Conservation (phyloP, 2,888 invertebrate species). For the Netelia fuscicornis region DNA sequence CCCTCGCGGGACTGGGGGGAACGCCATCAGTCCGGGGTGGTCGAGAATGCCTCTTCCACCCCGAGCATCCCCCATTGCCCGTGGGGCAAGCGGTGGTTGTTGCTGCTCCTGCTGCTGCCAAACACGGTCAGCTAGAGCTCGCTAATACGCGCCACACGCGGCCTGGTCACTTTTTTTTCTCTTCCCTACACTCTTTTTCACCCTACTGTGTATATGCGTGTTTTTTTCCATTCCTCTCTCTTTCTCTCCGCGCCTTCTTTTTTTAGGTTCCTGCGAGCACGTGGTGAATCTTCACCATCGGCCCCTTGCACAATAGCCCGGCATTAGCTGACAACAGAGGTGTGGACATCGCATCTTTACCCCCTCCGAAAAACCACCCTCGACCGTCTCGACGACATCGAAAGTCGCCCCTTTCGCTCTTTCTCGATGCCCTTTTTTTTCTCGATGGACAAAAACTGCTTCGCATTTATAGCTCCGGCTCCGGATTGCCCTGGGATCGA, state of each 20-base stretch:
- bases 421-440: slow-evolving; percentile 5
- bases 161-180: slow-evolving; percentile 54
- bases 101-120: slow-evolving; percentile 25
- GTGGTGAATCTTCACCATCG: slow-evolving; percentile 66
- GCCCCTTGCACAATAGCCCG: slow-evolving; percentile 78
- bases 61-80: slow-evolving; percentile 26
- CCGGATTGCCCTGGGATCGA: slow-evolving; percentile 79
- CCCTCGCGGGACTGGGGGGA: slow-evolving; percentile 50
- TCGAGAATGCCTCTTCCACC: slow-evolving; percentile 51
- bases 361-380: slow-evolving; percentile 72
- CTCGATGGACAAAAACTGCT: slow-evolving; percentile 54
- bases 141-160: slow-evolving; percentile 76
- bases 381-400: slow-evolving; percentile 56
- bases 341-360: slow-evolving; percentile 81
- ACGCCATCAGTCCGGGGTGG: slow-evolving; percentile 46
- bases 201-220: not conserved
- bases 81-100: slow-evolving; percentile 45
- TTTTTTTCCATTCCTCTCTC: slow-evolving; percentile 53
- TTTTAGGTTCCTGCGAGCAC: slow-evolving; percentile 32
- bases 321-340: slow-evolving; percentile 84
- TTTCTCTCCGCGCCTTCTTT: slow-evolving; percentile 45
- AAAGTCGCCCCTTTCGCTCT: slow-evolving; percentile 66
- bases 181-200: slow-evolving; percentile 16
- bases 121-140: slow-evolving; percentile 70
- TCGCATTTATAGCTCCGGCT: slow-evolving; percentile 80